These are phyloP conservation scores for Jaculus jaculus DNA, from an alignment of 2,113 vertebrate species.

Conservation along the genomic window DNA sequence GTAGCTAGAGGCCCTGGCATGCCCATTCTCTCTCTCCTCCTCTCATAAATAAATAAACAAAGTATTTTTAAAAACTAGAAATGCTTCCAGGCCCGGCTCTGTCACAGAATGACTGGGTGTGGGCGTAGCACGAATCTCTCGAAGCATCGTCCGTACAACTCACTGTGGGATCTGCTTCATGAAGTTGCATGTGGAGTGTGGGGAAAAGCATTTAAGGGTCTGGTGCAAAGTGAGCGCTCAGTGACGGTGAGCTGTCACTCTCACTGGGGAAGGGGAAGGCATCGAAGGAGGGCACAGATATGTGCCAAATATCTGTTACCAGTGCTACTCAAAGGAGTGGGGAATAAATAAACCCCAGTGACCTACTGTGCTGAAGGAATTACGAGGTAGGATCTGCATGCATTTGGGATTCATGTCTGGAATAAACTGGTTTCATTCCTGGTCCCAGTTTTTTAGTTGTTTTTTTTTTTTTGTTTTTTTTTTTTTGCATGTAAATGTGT, in stretches of 20 bases:
- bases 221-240: not conserved
- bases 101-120: not conserved
- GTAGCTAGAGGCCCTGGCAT: no score
- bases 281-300: not conserved
- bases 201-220: not conserved
- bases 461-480: not conserved
- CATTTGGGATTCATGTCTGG: not conserved
- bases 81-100: not conserved
- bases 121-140: not conserved
- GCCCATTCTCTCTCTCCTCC: no score
- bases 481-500: not conserved
- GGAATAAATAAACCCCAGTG: not conserved
- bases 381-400: not conserved
- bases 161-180: not conserved
- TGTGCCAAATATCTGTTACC: not conserved
- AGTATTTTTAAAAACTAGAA: not conserved
- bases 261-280: not conserved
- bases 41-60: not conserved
- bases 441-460: not conserved
- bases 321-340: not conserved
- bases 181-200: not conserved
- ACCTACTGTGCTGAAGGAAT: not conserved
- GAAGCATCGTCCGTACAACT: not conserved
- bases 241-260: not conserved
- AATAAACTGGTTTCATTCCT: not conserved